phyloP scores from a whole-genome alignment of 53 echinoderm and acorn worm species.

The Stichopus horrens region DNA sequence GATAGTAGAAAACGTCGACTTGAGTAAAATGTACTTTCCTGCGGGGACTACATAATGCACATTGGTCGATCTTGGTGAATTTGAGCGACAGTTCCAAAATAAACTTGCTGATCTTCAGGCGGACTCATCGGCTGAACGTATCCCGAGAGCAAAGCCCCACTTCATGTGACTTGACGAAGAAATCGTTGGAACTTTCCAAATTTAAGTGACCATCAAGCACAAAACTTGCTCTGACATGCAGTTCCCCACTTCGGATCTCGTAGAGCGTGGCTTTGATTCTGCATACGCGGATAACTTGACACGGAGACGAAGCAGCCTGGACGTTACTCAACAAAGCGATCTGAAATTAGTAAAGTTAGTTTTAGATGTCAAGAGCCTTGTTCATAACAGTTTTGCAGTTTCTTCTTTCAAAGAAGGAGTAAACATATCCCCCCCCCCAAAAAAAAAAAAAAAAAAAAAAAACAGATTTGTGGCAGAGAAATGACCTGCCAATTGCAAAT shows the following conservation, averaged over 20 bases:
- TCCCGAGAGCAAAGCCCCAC: neutral
- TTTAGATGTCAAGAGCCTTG: no score
- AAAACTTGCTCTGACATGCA: neutral
- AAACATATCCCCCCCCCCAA: no score
- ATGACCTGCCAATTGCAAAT: no score
- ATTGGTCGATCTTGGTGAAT: neutral
- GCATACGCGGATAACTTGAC: no score
- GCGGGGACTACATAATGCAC: neutral
- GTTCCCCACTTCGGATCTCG: neutral
- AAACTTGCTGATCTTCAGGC: neutral
- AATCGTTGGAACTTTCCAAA: neutral
- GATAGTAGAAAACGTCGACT: neutral
- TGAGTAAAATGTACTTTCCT: neutral
- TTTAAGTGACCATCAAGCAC: neutral
- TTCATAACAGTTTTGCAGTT: no score
- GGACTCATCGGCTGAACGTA: neutral
- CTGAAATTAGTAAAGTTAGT: no score
- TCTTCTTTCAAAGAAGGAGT: no score
- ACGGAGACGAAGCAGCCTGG: no score
- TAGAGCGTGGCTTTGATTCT: no score
- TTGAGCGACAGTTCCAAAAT: conserved; percentile 1
- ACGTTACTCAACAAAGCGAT: no score
- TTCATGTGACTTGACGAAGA: neutral
- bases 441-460: no score
- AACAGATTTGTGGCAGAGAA: no score